Evolutionary conservation across 2,113 vertebrate genomes (phyloP), one percentile per base, ranked within the genome.

Genomic region (Petroica traversi): DNA sequence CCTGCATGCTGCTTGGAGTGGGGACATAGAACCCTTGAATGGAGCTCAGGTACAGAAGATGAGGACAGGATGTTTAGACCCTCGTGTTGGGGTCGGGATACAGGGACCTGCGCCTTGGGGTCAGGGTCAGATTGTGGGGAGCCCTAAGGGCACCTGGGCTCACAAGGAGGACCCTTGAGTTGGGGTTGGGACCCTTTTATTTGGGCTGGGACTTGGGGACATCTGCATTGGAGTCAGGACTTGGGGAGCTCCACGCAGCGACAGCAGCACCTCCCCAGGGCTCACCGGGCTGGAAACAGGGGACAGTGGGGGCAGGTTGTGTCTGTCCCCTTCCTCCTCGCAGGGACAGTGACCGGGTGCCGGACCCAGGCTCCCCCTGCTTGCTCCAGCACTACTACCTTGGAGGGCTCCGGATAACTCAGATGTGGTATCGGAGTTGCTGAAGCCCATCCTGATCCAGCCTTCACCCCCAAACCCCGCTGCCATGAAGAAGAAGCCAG

Each of bases 401-500:
- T 31, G 67, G 29, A 38, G 11, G 43, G 40, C 48, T 83, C 72
- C 0, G 2, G 36, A 18, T 52, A 59, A 58, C 43, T 86, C 12
- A 1, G 68, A 89, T 91, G 95, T 1, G 5, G 40, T 43, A 49
- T 19, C 2, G 0, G 24, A 62, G 48, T 15, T 2, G 1, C 20
- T 78, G 41, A 36, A 72, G 24, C 24, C 58, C 48, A 4, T 31
- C 84, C 58, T 40, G 67, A 75, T 5, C 54, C 57, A 43, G 19
- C 38, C 64, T 57, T 16, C 22, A 0, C 24, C 19, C 24, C 8
- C 2, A 28, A 16, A 13, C 11, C 31, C 19, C 0, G 0, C 81
- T 69, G 74, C 92, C 90, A 98, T 98, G 98, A 98, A 98, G 97
- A 98, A 96, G 96, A 96, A 96, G 7, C 24, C 71, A 0, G 68